Base-by-base conservation (phyloP, 2,888 invertebrate genomes). In the Rotaria magnacalcarata region DNA sequence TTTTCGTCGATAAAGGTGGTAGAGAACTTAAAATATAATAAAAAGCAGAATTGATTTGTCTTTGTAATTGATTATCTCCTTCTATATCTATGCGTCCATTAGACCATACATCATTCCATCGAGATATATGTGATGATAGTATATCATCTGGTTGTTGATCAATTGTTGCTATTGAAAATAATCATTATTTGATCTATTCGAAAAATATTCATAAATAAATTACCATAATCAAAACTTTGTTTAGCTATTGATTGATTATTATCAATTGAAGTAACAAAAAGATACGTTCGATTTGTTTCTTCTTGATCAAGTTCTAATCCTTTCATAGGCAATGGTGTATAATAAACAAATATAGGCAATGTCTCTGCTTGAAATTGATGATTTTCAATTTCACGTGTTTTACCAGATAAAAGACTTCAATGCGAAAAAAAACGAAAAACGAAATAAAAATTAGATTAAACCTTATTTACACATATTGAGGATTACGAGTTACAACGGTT, bases 1-100 rank as follows among this genome's bases (percentile, higher is more conserved):
- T 50, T 60, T 89, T 88, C 14, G 88, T 88, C 21, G 88, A 75
- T n/a, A 88, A 87, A 0, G 90, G 41, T 27, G 84, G 91, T 58
- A 90, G 87, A 21, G 90, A 89, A 87, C 89, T 90, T 27, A 89
- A 87, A 16, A 90, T 88, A 87, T 91, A 90, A 87, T 91, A 91
- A 86, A 90, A 90, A 54, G 89, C 88, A 14, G 89, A 87, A 43
- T 84, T 58, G n/a, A 84, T 84, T 43, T 58, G 56, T 85, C 88
- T 88, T 11, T 90, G 88, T 41, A 90, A 86, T 1, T 87, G 85
- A 7, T 86, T 52, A 87, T 90, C 89, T 8, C 90, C 90, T 41
- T 87, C 86, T 5, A 90, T 87, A 84, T 90, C 90, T 27, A 91
- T 88, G 10, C 89, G 87, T 21, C 90, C 90, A 52, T 87, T 87